Conservation (phyloP, 2,888 invertebrate genomes). For the Mycalesis mineus region DNA sequence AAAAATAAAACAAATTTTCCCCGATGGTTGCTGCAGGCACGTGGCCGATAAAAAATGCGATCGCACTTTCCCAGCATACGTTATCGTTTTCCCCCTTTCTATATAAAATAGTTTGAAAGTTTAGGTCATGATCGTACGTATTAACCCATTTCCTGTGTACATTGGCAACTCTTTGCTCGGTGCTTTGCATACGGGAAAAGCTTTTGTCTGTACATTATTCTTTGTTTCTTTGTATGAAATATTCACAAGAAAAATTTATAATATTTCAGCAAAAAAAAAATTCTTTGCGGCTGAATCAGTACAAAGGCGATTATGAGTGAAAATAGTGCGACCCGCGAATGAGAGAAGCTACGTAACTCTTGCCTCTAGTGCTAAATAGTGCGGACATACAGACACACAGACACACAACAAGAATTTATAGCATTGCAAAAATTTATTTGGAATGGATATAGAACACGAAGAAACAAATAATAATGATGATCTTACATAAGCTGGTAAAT, state of each 20-base stretch:
- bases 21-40: background rate
- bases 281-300: slow-evolving; percentile 9
- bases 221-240: slow-evolving; percentile 26
- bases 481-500: no score
- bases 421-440: no score
- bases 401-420: no score
- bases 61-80: background rate
- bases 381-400: no score
- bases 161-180: slow-evolving; percentile 5
- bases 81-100: background rate
- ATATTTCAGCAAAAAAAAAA: slow-evolving; percentile 19
- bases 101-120: slow-evolving; percentile 9
- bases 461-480: no score
- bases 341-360: background rate
- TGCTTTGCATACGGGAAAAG: slow-evolving; percentile 14
- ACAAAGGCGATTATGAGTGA: slow-evolving; percentile 15
- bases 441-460: no score
- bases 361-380: no score
- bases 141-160: slow-evolving; percentile 5
- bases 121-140: slow-evolving; percentile 10
- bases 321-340: background rate
- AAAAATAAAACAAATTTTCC: background rate
- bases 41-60: background rate
- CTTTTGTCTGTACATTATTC: slow-evolving; percentile 21
- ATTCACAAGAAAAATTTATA: slow-evolving; percentile 17